Percentiles rank a stretch among this genome's conserved stretches.
phyloP scores from a whole-genome alignment of 2,113 vertebrate species.

The Glaucomys volans region DNA sequence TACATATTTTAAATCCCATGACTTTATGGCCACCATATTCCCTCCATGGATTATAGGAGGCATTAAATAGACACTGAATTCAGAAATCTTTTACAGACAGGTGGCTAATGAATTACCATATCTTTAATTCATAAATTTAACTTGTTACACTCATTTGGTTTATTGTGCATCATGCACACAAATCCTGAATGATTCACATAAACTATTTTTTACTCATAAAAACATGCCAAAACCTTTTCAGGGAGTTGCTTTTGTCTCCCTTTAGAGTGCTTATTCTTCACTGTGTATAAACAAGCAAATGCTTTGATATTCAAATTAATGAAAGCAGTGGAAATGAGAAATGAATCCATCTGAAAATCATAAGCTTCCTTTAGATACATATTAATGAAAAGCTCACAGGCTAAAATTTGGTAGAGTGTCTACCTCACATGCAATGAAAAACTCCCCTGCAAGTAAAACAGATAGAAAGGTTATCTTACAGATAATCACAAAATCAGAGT shows the following conservation, averaged over 20 bases:
- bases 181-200: slow-evolving; percentile 64
- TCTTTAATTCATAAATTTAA: slow-evolving; percentile 82
- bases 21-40: neutral
- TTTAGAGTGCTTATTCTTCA: slow-evolving; percentile 72
- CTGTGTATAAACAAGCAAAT: slow-evolving; percentile 65
- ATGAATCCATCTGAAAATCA: slow-evolving; percentile 77
- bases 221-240: slow-evolving; percentile 72
- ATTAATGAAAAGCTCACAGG: slow-evolving; percentile 64
- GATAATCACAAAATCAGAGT: slow-evolving; percentile 17
- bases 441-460: neutral
- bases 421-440: slow-evolving; percentile 8
- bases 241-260: slow-evolving; percentile 68
- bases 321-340: slow-evolving; percentile 70
- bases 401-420: neutral
- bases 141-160: slow-evolving; percentile 79
- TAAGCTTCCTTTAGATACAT: slow-evolving; percentile 54
- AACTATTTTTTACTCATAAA: slow-evolving; percentile 73
- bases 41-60: slow-evolving; percentile 19
- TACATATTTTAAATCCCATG: slow-evolving; percentile 50
- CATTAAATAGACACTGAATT: slow-evolving; percentile 51
- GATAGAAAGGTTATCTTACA: slow-evolving; percentile 1
- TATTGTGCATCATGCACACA: slow-evolving; percentile 70
- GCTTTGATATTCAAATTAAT: slow-evolving; percentile 83
- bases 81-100: slow-evolving; percentile 66
- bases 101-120: slow-evolving; percentile 71